These are phyloP conservation scores for Cepphus grylle DNA, from an alignment of 2,113 vertebrate species.

Conservation along the genomic window DNA sequence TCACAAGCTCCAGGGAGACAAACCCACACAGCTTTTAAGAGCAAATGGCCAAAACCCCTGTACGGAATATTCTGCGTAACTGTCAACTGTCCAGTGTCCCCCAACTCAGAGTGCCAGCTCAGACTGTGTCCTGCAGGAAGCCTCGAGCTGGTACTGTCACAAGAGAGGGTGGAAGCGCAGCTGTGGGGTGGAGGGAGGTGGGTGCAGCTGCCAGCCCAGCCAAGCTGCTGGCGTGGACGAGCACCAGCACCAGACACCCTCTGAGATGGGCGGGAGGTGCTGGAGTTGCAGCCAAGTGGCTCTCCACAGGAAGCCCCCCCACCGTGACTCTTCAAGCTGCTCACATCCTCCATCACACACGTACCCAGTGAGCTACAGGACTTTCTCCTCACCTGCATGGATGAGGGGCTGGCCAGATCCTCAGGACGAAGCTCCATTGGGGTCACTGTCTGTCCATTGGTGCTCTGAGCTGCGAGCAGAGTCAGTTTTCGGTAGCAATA, in stretches of 20 bases:
- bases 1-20: background rate
- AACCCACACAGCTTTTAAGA: background rate
- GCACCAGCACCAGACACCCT: background rate
- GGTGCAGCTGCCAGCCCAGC: background rate
- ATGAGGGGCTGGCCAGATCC: conserved; percentile 26
- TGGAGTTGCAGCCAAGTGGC: background rate
- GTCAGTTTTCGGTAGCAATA: conserved; percentile 93
- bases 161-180: background rate
- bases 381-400: conserved; percentile 67
- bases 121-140: background rate
- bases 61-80: background rate
- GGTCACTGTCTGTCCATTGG: background rate
- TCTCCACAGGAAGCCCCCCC: background rate
- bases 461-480: conserved; percentile 73
- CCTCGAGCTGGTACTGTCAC: background rate
- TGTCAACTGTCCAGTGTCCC: accelerated
- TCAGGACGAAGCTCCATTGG: background rate
- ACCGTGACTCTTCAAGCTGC: background rate
- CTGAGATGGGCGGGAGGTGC: background rate
- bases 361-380: background rate
- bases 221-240: background rate
- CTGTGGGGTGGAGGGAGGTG: background rate
- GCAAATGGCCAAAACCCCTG: background rate
- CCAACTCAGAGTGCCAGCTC: background rate
- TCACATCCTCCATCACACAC: background rate